Conservation (phyloP, 1,140 invertebrate species). For the Sipha flava region DNA sequence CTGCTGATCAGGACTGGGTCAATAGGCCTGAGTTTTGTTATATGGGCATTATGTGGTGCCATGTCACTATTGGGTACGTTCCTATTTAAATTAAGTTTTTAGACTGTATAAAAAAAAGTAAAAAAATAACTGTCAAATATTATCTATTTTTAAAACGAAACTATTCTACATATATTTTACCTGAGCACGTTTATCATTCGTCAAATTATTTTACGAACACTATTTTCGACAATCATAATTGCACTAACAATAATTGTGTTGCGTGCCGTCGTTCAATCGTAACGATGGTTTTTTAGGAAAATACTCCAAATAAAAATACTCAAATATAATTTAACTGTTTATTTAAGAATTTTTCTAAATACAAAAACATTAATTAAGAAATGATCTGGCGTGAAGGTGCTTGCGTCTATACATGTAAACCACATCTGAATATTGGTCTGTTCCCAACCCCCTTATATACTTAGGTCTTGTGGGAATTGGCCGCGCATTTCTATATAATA, state of each 20-base stretch:
- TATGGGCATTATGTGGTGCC: conserved; percentile 87
- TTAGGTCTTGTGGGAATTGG: no score
- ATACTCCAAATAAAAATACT: no score
- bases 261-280: no score
- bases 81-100: neutral
- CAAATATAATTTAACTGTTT: no score
- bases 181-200: conserved; percentile 4
- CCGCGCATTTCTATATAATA: no score
- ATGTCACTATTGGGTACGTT: conserved; percentile 76
- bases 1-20: conserved; percentile 83
- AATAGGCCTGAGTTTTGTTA: conserved; percentile 85
- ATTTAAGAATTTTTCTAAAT: no score
- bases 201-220: neutral
- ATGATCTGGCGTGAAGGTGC: no score
- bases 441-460: no score
- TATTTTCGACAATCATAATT: neutral
- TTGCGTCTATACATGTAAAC: no score
- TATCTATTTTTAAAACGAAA: conserved; percentile 15
- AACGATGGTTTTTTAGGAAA: no score
- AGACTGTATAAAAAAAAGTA: neutral
- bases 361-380: no score
- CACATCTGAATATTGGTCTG: no score
- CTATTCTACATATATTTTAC: neutral
- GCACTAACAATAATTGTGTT: neutral
- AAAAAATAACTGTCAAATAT: neutral